A percentile compares a stretch with the other conserved stretches of the same genome.
These are phyloP conservation scores for Metallyticus violacea DNA, from an alignment of 2,888 invertebrate genomes.

Conservation along the genomic window DNA sequence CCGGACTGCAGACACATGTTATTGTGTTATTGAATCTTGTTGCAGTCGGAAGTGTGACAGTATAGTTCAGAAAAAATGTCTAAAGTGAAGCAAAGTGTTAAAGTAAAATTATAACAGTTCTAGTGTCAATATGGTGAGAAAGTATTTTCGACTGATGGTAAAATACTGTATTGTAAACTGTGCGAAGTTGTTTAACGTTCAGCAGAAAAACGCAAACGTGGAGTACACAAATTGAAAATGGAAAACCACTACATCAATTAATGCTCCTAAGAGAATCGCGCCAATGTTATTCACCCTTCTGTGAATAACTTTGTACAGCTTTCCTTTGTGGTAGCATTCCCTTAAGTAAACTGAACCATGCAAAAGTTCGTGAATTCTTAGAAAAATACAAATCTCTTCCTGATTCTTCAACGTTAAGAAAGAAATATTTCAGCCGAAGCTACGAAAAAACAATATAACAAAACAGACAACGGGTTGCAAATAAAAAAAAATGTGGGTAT, in stretches of 20 bases:
- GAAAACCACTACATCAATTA: background rate
- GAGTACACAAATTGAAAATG: background rate
- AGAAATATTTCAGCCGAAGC: background rate
- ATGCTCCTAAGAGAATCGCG: background rate
- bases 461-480: too few relatives aligned
- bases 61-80: too few relatives aligned
- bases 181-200: background rate
- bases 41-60: too few relatives aligned
- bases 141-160: too few relatives aligned
- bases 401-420: background rate
- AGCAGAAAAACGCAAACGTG: background rate
- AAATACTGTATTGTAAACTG: slow-evolving; percentile 1
- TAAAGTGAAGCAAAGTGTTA: too few relatives aligned
- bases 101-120: too few relatives aligned
- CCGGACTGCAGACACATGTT: too few relatives aligned
- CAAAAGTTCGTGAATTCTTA: background rate
- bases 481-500: background rate
- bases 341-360: background rate
- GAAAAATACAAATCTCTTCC: background rate
- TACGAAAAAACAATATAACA: background rate
- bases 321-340: background rate
- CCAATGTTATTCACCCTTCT: background rate
- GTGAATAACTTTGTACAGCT: background rate
- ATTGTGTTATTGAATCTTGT: too few relatives aligned
- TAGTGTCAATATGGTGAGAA: too few relatives aligned